phyloP scores from a whole-genome alignment of 2,797 vertebrate species.

The Aeoliscus strigatus region DNA sequence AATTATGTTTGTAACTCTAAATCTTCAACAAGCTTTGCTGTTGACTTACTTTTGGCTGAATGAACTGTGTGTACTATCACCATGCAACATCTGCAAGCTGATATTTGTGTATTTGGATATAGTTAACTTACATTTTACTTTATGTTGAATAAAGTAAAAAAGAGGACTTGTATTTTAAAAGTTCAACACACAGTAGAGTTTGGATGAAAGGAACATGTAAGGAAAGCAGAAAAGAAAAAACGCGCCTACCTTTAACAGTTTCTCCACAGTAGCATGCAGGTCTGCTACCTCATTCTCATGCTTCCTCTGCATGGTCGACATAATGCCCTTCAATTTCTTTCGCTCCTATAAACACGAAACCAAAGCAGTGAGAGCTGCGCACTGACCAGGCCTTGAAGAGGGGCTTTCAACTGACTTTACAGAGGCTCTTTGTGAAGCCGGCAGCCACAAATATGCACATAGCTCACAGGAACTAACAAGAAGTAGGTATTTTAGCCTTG shows the following conservation, averaged over 20 bases:
- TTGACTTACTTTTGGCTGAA: too few species aligned
- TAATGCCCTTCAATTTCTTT: constrained; percentile 62
- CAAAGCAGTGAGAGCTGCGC: constrained; percentile 39
- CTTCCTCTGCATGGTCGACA: constrained; percentile 63
- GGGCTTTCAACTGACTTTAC: constrained; percentile 54
- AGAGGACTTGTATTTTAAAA: too few species aligned
- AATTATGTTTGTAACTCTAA: too few species aligned
- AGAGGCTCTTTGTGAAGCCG: constrained; percentile 62
- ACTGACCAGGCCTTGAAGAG: constrained; percentile 32
- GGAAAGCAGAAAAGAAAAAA: too few species aligned
- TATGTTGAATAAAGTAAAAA: too few species aligned
- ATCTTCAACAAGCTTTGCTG: too few species aligned
- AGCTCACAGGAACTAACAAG: constrained; percentile 6
- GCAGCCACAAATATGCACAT: constrained; percentile 41
- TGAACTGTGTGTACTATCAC: too few species aligned
- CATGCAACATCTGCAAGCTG: too few species aligned
- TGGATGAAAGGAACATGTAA: not conserved
- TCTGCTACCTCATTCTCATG: constrained; percentile 67
- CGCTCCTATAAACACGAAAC: constrained; percentile 64
- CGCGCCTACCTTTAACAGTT: constrained; percentile 64
- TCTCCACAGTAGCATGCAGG: constrained; percentile 63
- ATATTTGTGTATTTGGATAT: too few species aligned
- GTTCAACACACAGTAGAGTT: too few species aligned
- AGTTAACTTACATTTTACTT: too few species aligned
- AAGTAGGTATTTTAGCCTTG: too few species aligned